Base-by-base conservation (phyloP, 2,113 vertebrate species). In the Carollia perspicillata region DNA sequence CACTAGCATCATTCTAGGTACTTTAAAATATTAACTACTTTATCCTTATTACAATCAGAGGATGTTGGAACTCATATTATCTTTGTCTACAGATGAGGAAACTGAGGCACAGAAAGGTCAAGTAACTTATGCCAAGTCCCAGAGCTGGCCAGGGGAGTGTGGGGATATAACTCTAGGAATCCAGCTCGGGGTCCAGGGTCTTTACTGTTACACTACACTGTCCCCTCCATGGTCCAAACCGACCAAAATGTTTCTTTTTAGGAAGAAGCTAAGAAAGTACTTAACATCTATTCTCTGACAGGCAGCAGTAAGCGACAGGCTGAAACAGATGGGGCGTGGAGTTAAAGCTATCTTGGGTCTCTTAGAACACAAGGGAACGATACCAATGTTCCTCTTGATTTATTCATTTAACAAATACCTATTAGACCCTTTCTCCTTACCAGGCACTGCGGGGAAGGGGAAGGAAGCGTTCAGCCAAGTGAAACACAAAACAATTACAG, bases 371-470 rank as follows among this genome's bases (percentile, higher is more conserved):
- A 77, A 71, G 40, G 49, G 78, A 87, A 75, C 11, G 53, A 86
- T 66, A 79, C 20, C 92, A 93, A 40, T 49, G 28, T 87, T 79
- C 13, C 16, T 89, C 42, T 92, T 92, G 63, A 90, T 93, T 87
- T 97, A 92, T 68, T 95, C 77, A 33, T 68, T 86, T 80, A 92
- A 60, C 84, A 94, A 35, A 84, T 60, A 93, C 35, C 53, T 49
- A 40, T n/a, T 20, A 10, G 37, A 44, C 40, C 20, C 69, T 79
- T 66, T 92, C 47, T 47, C 2, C 13, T 1, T 68, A 85, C 55
- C 12, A 74, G 30, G 68, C 33, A 37, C 26, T 78, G 40, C 51
- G 63, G 88, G 71, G 68, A 95, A 91, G 72, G 77, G 77, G 78
- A 79, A 65, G 55, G 78, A 51, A 88, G 85, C 0, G 1, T 22